Conservation (phyloP, 2,113 vertebrate genomes). For the Upupa epops region DNA sequence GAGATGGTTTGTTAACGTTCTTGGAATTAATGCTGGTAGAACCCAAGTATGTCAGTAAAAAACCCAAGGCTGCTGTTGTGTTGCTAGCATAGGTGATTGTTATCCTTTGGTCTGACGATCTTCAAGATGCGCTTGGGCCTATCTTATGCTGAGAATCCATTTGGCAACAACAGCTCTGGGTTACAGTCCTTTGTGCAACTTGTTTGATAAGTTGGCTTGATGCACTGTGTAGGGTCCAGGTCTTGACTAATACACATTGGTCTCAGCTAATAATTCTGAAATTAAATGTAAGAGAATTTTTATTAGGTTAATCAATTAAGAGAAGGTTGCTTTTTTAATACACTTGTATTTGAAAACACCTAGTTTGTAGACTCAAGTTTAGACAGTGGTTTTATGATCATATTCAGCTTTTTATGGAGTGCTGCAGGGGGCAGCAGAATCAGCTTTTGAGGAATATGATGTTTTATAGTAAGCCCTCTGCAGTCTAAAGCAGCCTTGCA, state of each 20-base stretch:
- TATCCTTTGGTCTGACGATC: background rate
- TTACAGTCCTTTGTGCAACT: background rate
- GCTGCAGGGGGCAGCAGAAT: background rate
- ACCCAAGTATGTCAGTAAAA: background rate
- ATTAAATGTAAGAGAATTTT: background rate
- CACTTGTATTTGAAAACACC: background rate
- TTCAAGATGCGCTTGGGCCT: background rate
- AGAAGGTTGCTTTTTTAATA: background rate
- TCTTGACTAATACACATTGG: background rate
- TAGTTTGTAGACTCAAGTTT: background rate
- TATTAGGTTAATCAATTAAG: background rate
- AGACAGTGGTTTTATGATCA: background rate
- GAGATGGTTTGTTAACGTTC: background rate
- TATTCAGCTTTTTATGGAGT: background rate
- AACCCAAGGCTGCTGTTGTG: background rate
- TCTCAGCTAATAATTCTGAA: background rate
- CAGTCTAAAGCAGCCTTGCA: background rate
- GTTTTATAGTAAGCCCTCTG: background rate
- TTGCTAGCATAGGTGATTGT: background rate
- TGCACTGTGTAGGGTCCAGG: background rate
- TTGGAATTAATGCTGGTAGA: background rate
- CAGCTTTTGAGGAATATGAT: background rate
- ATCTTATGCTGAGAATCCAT: background rate
- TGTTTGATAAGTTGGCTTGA: background rate
- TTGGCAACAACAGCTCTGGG: background rate